Conservation (phyloP, 2,113 vertebrate species). For the Asarcornis scutulata region DNA sequence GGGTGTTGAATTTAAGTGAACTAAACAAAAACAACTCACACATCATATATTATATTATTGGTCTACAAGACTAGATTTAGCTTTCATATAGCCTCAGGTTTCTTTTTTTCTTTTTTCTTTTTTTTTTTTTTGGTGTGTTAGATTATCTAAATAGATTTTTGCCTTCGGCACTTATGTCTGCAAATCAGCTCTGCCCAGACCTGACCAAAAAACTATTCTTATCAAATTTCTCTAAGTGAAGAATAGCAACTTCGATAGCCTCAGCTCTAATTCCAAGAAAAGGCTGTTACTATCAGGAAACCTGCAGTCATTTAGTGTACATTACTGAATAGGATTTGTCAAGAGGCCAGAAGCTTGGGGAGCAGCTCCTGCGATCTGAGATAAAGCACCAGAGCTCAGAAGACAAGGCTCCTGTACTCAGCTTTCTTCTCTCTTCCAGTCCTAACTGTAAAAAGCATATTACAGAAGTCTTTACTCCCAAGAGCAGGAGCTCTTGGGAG, state of each 20-base stretch:
- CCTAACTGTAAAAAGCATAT: neutral
- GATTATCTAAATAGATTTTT: slow-evolving; percentile 38
- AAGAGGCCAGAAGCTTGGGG: slow-evolving; percentile 20
- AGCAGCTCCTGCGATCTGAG: neutral
- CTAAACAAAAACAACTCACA: neutral
- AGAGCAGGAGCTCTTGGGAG: neutral
- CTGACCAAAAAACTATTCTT: slow-evolving; percentile 45
- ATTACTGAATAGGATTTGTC: slow-evolving; percentile 26
- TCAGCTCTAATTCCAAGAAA: slow-evolving; percentile 48
- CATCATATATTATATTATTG: neutral
- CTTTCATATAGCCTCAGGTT: neutral
- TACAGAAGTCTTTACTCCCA: too few species aligned
- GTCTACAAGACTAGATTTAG: neutral
- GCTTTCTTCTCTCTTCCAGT: neutral
- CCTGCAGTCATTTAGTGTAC: neutral
- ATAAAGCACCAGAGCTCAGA: neutral
- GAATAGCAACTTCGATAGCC: slow-evolving; percentile 27
- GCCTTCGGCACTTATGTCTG: neutral
- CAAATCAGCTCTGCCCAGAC: slow-evolving; percentile 28
- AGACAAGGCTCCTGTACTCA: accelerated
- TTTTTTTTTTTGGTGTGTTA: neutral
- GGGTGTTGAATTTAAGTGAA: neutral
- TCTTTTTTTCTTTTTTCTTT: neutral
- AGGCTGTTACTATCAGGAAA: slow-evolving; percentile 36
- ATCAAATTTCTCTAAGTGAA: slow-evolving; percentile 44